Percentiles rank a stretch among this genome's conserved stretches.
These are phyloP conservation scores for Monopterus albus DNA, from an alignment of 2,113 vertebrate genomes.

Conservation along the genomic window DNA sequence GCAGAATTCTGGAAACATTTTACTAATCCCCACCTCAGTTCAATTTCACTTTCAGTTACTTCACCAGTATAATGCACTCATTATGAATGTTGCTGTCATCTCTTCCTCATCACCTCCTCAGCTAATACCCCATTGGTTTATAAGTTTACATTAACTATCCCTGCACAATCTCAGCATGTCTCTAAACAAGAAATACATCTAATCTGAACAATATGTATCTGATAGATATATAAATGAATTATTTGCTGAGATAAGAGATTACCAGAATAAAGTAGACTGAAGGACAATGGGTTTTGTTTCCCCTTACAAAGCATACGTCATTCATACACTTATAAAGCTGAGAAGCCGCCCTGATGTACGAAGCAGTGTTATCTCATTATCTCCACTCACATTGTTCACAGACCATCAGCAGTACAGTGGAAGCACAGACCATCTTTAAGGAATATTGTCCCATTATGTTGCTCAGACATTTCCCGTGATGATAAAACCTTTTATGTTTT, in stretches of 20 bases:
- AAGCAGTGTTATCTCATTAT: constrained; percentile 54
- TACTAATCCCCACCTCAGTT: neutral
- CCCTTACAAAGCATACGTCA: neutral
- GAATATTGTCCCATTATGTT: constrained; percentile 50
- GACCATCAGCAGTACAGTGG: constrained; percentile 47
- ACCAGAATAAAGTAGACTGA: too few species aligned
- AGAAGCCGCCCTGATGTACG: constrained; percentile 17
- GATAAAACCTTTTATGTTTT: constrained; percentile 41
- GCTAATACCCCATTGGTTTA: neutral
- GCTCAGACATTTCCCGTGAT: constrained; percentile 39
- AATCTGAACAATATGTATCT: neutral
- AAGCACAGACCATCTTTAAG: constrained; percentile 40
- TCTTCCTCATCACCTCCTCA: neutral
- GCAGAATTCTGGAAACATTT: neutral
- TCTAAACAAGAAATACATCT: neutral
- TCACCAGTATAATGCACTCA: too few species aligned
- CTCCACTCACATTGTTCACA: constrained; percentile 36
- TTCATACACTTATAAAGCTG: constrained; percentile 13
- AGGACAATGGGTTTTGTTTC: neutral
- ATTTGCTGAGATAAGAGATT: too few species aligned
- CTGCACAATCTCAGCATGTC: neutral
- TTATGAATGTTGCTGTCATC: too few species aligned
- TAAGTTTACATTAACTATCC: neutral
- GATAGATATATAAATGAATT: neutral
- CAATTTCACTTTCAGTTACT: neutral